Evolutionary conservation across 2,797 vertebrate species (phyloP).

Genomic region (Silurus aristotelis): DNA sequence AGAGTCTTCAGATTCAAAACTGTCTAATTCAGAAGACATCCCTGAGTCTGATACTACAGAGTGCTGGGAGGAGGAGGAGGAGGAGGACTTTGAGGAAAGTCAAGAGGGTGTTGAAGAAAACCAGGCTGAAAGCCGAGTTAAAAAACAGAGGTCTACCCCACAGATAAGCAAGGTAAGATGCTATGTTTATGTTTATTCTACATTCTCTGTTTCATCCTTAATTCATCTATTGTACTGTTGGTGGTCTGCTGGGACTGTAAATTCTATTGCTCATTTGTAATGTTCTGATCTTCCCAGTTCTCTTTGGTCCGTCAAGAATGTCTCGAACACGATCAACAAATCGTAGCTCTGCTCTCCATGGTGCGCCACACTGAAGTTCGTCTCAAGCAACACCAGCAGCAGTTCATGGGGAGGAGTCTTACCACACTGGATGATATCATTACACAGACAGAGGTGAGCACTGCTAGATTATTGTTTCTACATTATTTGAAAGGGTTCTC

Average conservation of each 20-base stretch:
- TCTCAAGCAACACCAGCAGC: constrained; percentile 82
- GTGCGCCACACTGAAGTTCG: constrained; percentile 87
- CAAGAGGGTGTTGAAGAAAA: constrained; percentile 16
- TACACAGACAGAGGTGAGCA: constrained; percentile 81
- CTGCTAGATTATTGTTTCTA: not conserved
- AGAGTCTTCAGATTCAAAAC: constrained; percentile 40
- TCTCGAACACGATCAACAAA: constrained; percentile 86
- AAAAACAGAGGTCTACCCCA: constrained; percentile 40
- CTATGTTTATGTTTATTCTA: not conserved
- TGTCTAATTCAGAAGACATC: constrained; percentile 47
- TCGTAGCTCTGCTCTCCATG: constrained; percentile 86
- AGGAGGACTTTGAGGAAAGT: constrained; percentile 34
- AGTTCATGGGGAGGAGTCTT: constrained; percentile 74
- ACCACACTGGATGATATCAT: constrained; percentile 79
- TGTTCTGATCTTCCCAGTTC: constrained; percentile 59
- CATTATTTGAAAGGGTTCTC: not conserved
- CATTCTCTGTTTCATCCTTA: not conserved
- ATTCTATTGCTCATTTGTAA: not conserved
- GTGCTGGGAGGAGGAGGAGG: constrained; percentile 54
- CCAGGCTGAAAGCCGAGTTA: constrained; percentile 22
- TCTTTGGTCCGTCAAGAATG: constrained; percentile 81
- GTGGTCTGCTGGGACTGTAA: not conserved
- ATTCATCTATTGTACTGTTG: not conserved
- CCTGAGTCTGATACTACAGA: constrained; percentile 56
- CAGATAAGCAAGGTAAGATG: constrained; percentile 66